Conservation (phyloP, 1,140 invertebrate species). For the Ephestia elutella region DNA sequence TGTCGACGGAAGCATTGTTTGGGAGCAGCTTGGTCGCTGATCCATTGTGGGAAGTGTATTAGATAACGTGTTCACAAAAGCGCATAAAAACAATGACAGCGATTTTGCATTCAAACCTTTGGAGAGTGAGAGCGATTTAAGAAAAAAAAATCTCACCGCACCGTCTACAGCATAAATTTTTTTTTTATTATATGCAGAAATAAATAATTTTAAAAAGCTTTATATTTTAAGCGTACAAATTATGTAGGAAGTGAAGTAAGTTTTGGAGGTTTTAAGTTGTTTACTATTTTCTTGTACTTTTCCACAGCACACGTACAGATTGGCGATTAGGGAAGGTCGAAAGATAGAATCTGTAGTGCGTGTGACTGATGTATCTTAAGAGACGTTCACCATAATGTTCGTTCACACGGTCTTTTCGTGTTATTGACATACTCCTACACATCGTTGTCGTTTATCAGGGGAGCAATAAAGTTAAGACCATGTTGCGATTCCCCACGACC, state of each 20-base stretch:
- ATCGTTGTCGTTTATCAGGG: background rate
- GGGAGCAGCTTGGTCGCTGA: conserved; percentile 28
- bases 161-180: no score
- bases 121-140: conserved; percentile 52
- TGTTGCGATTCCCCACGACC: background rate
- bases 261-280: conserved; percentile 9
- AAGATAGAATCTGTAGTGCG: conserved; percentile 40
- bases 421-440: conserved; percentile 26
- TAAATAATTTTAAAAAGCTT: no score
- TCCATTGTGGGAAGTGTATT: conserved; percentile 53
- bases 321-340: conserved; percentile 20
- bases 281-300: conserved; percentile 20
- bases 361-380: conserved; percentile 32
- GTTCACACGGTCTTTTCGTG: conserved; percentile 38
- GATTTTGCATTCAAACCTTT: conserved; percentile 41
- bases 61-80: conserved; percentile 56
- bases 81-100: conserved; percentile 49
- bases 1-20: conserved; percentile 52
- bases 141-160: background rate
- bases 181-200: no score
- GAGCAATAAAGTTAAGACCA: background rate
- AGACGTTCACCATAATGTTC: conserved; percentile 28
- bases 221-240: no score
- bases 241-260: no score
- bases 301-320: conserved; percentile 24